These are phyloP conservation scores for Diplodus puntazzo DNA, from an alignment of 2,797 vertebrate genomes.

Conservation along the genomic window DNA sequence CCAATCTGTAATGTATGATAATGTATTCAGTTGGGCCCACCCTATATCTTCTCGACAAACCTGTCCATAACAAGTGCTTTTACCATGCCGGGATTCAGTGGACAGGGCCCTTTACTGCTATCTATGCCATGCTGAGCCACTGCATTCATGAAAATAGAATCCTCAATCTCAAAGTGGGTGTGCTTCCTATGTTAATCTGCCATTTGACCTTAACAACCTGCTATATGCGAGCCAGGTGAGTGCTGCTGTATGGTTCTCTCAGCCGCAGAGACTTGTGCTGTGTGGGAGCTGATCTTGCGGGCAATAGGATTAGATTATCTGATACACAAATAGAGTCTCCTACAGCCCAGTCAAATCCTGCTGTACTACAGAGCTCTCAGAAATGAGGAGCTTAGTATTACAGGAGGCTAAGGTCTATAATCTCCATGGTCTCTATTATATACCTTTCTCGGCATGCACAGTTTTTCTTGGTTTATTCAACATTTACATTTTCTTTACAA, in stretches of 20 bases:
- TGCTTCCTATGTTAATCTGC: constrained; percentile 3
- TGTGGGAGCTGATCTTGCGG: constrained; percentile 53
- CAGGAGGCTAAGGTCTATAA: constrained; percentile 6
- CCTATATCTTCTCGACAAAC: neutral
- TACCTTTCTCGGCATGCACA: neutral
- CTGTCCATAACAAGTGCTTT: neutral
- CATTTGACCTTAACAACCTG: neutral
- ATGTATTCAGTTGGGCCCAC: neutral
- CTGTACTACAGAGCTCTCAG: constrained; percentile 34
- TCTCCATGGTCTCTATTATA: neutral
- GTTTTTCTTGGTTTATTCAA: neutral
- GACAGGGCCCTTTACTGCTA: neutral
- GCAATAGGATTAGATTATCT: constrained; percentile 73
- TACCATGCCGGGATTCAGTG: too few relatives aligned
- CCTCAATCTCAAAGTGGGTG: neutral
- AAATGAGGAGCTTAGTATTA: constrained; percentile 57
- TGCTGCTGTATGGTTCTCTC: constrained; percentile 3
- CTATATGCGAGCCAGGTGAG: constrained; percentile 5
- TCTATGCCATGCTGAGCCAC: neutral
- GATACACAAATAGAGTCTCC: constrained; percentile 72
- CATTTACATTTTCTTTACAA: neutral
- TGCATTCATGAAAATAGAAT: neutral
- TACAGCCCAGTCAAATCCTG: constrained; percentile 48
- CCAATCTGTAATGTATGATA: neutral
- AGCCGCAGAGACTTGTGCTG: constrained; percentile 1